phyloP scores from a whole-genome alignment of 2,113 vertebrate genomes.

The Anarhynchus alexandrinus region DNA sequence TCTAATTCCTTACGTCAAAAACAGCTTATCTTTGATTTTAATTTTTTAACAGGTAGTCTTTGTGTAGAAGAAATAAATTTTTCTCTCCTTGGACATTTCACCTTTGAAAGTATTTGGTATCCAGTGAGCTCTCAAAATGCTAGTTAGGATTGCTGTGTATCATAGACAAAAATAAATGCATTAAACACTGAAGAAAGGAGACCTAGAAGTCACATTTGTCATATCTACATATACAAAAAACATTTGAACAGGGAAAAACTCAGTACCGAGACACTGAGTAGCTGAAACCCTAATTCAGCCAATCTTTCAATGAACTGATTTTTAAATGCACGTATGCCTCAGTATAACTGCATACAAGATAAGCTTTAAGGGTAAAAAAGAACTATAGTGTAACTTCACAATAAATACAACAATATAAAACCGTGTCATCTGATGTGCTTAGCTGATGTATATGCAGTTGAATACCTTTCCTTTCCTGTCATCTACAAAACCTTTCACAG shows the following conservation, averaged over 20 bases:
- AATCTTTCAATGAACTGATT: not conserved
- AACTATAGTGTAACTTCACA: not conserved
- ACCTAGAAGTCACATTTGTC: not conserved
- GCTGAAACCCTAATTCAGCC: not conserved
- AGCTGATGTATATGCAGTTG: not conserved
- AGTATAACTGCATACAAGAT: not conserved
- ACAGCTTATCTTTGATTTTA: not conserved
- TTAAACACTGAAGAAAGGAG: not conserved
- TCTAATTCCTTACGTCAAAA: not conserved
- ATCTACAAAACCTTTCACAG: not conserved
- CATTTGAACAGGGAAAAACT: not conserved
- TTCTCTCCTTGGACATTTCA: not conserved
- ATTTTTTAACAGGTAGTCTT: not conserved
- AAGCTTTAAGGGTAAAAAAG: not conserved
- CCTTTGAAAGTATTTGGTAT: not conserved
- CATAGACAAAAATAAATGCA: not conserved
- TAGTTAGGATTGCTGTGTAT: not conserved
- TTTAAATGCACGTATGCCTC: not conserved
- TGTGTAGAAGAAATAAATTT: not conserved
- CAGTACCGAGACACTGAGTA: not conserved
- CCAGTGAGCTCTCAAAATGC: not conserved
- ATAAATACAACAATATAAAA: not conserved
- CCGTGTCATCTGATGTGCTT: not conserved
- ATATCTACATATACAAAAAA: not conserved
- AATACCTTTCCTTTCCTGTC: not conserved